Percentiles rank a stretch among this genome's conserved stretches.
Conservation (phyloP, 2,888 invertebrate species). For the Pammene aurita region DNA sequence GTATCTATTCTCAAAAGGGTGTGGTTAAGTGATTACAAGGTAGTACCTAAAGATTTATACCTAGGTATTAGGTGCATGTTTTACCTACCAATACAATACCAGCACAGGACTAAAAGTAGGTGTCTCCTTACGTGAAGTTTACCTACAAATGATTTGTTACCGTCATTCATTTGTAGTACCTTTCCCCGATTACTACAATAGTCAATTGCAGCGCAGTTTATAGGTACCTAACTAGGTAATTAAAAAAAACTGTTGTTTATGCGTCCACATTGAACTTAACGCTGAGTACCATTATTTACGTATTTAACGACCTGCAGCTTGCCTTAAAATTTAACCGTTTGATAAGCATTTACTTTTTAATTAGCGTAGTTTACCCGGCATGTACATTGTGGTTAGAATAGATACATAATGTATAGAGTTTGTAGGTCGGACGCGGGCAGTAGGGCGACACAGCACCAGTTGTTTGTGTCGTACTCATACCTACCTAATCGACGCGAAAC, state of each 20-base stretch:
- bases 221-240: too few relatives aligned
- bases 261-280: too few relatives aligned
- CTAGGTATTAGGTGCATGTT: too few relatives aligned
- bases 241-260: too few relatives aligned
- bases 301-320: background rate
- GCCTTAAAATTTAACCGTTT: background rate
- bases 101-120: too few relatives aligned
- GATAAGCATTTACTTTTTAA: background rate
- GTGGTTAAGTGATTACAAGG: background rate
- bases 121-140: too few relatives aligned
- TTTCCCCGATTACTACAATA: too few relatives aligned
- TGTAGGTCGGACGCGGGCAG: conserved; percentile 49
- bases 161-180: too few relatives aligned
- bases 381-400: background rate
- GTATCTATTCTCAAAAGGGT: background rate
- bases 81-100: too few relatives aligned
- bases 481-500: conserved; percentile 54
- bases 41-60: background rate
- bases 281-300: background rate
- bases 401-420: conserved; percentile 40
- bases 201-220: too few relatives aligned
- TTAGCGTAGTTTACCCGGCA: background rate
- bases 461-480: conserved; percentile 31
- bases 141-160: too few relatives aligned
- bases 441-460: conserved; percentile 48